Percentiles rank a stretch among this genome's conserved stretches.
These are phyloP conservation scores for Theodoxus fluviatilis DNA, from an alignment of 2,888 invertebrate genomes.

Conservation along the genomic window DNA sequence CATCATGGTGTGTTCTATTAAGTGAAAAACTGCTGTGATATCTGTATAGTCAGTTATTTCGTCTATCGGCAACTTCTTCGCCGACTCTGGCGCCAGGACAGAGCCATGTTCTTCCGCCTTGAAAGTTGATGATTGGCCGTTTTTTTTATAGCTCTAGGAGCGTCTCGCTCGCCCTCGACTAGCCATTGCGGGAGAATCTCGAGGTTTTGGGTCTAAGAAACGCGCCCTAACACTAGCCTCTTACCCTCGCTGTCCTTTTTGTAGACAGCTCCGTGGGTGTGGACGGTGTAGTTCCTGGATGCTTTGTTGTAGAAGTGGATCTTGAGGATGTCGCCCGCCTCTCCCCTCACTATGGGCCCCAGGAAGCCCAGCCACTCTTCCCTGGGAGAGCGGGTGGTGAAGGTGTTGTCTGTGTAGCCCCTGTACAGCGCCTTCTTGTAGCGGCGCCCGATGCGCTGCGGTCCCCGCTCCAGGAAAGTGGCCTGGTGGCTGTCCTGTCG, in stretches of 20 bases:
- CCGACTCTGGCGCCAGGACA: no score
- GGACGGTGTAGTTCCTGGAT: conserved; percentile 28
- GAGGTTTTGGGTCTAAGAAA: no score
- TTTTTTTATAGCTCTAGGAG: no score
- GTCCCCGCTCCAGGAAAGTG: conserved; percentile 27
- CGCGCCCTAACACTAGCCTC: no score
- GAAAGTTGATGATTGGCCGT: no score
- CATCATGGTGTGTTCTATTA: no score
- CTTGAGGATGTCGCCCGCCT: conserved; percentile 29
- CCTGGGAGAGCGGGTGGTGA: conserved; percentile 24
- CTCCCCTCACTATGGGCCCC: conserved; percentile 33
- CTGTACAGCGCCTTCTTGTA: conserved; percentile 34
- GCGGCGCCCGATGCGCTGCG: conserved; percentile 26
- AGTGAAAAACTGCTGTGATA: no score
- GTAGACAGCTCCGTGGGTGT: conserved; percentile 36
- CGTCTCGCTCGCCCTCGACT: no score
- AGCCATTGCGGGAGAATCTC: no score
- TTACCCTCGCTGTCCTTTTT: conserved; percentile 43
- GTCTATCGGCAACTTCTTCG: no score
- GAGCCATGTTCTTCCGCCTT: no score
- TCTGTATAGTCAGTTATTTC: no score
- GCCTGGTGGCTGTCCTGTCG: conserved; percentile 25
- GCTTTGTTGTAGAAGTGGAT: conserved; percentile 31
- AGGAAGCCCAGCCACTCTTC: conserved; percentile 32
- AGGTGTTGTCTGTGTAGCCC: conserved; percentile 31